These are phyloP conservation scores for Stramonita haemastoma DNA, from an alignment of 2,888 invertebrate genomes.

Conservation along the genomic window DNA sequence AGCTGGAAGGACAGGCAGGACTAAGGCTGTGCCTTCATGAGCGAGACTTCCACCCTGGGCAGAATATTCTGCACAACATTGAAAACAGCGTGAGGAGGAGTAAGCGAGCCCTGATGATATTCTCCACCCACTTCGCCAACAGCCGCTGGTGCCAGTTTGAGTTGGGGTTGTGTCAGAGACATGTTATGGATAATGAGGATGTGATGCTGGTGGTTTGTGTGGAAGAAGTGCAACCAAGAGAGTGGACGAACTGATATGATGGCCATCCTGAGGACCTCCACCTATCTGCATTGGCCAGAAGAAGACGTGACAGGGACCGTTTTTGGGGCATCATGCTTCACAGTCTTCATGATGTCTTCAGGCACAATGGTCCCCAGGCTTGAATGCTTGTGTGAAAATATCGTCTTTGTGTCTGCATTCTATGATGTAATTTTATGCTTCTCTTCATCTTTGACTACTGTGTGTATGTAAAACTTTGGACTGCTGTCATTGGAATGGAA, in stretches of 20 bases:
- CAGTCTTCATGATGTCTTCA: too few relatives aligned
- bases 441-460: too few relatives aligned
- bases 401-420: too few relatives aligned
- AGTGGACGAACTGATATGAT: conserved; percentile 83
- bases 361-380: too few relatives aligned
- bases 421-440: too few relatives aligned
- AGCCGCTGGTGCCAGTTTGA: conserved; percentile 60
- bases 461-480: too few relatives aligned
- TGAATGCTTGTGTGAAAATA: too few relatives aligned
- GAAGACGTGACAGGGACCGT: too few relatives aligned
- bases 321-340: too few relatives aligned
- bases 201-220: conserved; percentile 82
- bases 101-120: conserved; percentile 82
- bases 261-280: conserved; percentile 84
- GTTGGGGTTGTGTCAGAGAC: conserved; percentile 48
- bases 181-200: conserved; percentile 42
- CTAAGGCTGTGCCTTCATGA: conserved; percentile 82
- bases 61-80: conserved; percentile 85
- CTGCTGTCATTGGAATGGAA: too few relatives aligned
- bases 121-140: conserved; percentile 80
- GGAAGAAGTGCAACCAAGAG: conserved; percentile 82
- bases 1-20: conserved; percentile 79
- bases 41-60: conserved; percentile 85
- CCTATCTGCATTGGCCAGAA: conserved; percentile 75
- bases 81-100: conserved; percentile 85